phyloP scores from a whole-genome alignment of 2,888 invertebrate genomes.

The Arenicola marina region DNA sequence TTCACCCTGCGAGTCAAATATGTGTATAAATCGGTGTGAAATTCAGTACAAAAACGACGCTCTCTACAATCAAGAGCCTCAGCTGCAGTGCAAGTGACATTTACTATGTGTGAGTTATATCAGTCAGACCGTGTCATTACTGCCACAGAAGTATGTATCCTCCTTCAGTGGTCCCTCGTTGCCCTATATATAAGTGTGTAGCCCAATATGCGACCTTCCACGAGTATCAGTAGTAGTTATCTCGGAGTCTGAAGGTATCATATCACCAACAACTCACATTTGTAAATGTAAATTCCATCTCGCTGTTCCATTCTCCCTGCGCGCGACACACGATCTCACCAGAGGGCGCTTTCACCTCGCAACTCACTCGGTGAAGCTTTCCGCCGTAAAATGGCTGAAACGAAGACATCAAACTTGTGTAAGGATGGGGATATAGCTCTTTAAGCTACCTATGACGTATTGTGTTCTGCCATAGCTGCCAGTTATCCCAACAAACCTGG shows the following conservation, averaged over 20 bases:
- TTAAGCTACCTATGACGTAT: neutral
- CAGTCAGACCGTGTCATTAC: too few relatives aligned
- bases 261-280: conserved; percentile 30
- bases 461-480: too few relatives aligned
- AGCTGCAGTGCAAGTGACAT: too few relatives aligned
- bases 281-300: conserved; percentile 60
- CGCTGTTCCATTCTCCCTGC: conserved; percentile 64
- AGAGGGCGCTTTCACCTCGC: conserved; percentile 61
- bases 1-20: conserved; percentile 44
- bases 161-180: too few relatives aligned
- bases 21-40: neutral
- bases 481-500: too few relatives aligned
- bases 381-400: conserved; percentile 65
- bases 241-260: neutral
- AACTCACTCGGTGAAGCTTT: conserved; percentile 63
- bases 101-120: too few relatives aligned
- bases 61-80: neutral
- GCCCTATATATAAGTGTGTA: too few relatives aligned
- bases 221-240: neutral
- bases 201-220: too few relatives aligned
- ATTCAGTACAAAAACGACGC: neutral
- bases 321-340: conserved; percentile 58
- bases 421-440: neutral
- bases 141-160: too few relatives aligned
- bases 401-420: neutral